These are phyloP conservation scores for Operophtera brumata DNA, from an alignment of 2,888 invertebrate genomes.

Conservation along the genomic window DNA sequence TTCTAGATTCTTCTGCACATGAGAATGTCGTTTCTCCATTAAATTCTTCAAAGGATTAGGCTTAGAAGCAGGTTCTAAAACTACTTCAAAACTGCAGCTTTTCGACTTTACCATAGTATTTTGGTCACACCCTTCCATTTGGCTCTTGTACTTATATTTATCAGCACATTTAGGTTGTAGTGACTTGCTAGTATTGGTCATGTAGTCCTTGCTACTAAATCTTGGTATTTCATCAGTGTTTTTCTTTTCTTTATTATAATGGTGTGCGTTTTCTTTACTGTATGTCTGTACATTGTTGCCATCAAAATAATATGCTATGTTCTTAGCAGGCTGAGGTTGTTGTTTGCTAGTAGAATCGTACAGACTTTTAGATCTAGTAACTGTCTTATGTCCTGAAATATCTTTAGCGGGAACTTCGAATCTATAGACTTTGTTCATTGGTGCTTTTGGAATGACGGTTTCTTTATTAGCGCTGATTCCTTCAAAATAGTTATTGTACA, in stretches of 20 bases:
- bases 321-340: conserved; percentile 66
- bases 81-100: conserved; percentile 78
- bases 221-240: conserved; percentile 81
- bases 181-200: conserved; percentile 72
- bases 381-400: conserved; percentile 64
- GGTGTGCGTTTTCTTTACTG: conserved; percentile 50
- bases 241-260: conserved; percentile 60
- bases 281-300: conserved; percentile 70
- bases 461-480: conserved; percentile 41
- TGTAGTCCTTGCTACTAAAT: conserved; percentile 78
- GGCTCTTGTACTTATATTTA: conserved; percentile 68
- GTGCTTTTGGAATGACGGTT: conserved; percentile 45
- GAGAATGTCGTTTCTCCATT: conserved; percentile 73
- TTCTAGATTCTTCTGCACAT: conserved; percentile 80
- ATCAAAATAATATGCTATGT: conserved; percentile 77
- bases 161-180: conserved; percentile 67
- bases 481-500: conserved; percentile 72
- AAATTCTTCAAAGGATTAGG: conserved; percentile 72
- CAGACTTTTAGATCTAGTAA: conserved; percentile 71
- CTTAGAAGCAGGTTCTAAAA: conserved; percentile 74
- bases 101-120: conserved; percentile 73
- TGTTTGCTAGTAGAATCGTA: conserved; percentile 64
- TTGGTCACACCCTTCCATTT: conserved; percentile 71
- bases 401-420: conserved; percentile 64
- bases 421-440: conserved; percentile 61